phyloP scores from a whole-genome alignment of 2,113 vertebrate genomes.

The Sclerurus mexicanus region DNA sequence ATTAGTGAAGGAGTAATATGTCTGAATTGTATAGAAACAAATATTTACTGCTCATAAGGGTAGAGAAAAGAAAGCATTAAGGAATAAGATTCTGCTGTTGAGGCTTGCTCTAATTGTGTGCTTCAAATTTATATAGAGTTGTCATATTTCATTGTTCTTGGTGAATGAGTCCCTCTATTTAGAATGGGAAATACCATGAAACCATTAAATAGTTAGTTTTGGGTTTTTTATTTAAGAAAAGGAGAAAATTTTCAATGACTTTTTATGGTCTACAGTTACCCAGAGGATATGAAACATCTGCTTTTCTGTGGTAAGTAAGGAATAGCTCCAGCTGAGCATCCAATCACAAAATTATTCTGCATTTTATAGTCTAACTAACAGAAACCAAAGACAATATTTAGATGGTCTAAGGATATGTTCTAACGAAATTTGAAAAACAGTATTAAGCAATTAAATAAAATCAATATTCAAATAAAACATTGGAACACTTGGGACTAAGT shows the following conservation, averaged over 20 bases:
- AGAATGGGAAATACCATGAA: background rate
- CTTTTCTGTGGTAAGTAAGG: conserved; percentile 10
- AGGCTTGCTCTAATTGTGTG: background rate
- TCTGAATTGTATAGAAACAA: background rate
- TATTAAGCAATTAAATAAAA: background rate
- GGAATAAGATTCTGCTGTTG: background rate
- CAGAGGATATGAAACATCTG: conserved; percentile 39
- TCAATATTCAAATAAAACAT: background rate
- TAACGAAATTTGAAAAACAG: background rate
- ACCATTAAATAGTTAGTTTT: background rate
- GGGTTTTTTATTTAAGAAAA: accelerated
- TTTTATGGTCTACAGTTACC: background rate
- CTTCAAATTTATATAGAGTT: background rate
- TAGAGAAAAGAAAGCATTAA: background rate
- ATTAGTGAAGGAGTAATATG: background rate
- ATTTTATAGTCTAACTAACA: background rate
- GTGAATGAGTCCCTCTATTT: background rate
- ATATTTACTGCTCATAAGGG: background rate
- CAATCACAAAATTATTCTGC: conserved; percentile 2
- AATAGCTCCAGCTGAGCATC: background rate
- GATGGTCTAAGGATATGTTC: background rate
- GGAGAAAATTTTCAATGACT: background rate
- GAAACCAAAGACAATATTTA: background rate
- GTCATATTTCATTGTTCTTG: background rate
- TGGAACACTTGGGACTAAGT: background rate